Conservation (phyloP, 2,113 vertebrate genomes). For the Salvelinus namaycush region DNA sequence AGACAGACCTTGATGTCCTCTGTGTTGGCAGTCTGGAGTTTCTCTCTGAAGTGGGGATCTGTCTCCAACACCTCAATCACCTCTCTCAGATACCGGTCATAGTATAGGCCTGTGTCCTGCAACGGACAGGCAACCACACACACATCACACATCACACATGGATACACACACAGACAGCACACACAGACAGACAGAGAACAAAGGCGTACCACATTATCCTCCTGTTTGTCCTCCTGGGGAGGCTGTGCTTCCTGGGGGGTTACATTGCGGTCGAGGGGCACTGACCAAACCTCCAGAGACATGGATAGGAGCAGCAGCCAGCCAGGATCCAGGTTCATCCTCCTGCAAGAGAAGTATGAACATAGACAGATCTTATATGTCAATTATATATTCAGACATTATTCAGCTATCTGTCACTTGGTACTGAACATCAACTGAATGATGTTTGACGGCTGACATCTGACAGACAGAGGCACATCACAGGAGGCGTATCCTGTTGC, state of each 20-base stretch:
- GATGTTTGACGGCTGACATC: not conserved
- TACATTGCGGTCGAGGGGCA: conserved; percentile 71
- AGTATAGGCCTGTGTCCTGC: conserved; percentile 90
- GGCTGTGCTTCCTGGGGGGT: conserved; percentile 41
- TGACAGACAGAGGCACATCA: not conserved
- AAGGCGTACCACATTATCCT: conserved; percentile 68
- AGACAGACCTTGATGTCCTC: conserved; percentile 87
- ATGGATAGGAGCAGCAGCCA: conserved; percentile 65
- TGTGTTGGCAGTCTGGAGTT: conserved; percentile 85
- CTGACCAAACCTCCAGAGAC: conserved; percentile 54
- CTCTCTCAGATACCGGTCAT: conserved; percentile 88
- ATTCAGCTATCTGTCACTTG: not conserved
- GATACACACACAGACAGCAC: not conserved
- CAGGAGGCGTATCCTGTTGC: no score
- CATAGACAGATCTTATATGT: conserved; percentile 1
- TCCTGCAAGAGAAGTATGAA: conserved; percentile 32
- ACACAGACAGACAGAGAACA: not conserved
- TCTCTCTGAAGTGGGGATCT: conserved; percentile 89
- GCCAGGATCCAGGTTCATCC: conserved; percentile 55
- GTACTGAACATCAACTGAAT: not conserved
- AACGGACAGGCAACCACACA: not conserved
- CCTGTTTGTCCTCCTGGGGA: conserved; percentile 58
- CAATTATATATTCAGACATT: not conserved
- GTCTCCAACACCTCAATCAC: conserved; percentile 91
- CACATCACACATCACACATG: not conserved